Evolutionary conservation across 1,140 invertebrate genomes (phyloP).

Genomic region (Choristoneura fumiferana): DNA sequence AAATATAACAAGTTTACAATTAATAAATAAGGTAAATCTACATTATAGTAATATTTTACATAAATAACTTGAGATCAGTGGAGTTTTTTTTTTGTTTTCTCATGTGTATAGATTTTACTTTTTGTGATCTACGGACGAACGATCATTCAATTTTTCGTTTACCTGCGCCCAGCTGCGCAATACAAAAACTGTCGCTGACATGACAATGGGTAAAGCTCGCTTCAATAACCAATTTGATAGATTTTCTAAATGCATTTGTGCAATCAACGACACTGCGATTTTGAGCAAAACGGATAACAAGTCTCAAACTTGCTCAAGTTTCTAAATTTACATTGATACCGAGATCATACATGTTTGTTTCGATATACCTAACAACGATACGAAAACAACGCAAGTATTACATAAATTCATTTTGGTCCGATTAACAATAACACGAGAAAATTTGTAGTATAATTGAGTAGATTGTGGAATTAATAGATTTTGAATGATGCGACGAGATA

Average conservation of each 20-base stretch:
- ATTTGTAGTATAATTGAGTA: no score
- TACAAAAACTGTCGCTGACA: neutral
- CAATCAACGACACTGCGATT: neutral
- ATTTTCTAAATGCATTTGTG: slow-evolving; percentile 3
- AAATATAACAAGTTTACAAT: slow-evolving; percentile 39
- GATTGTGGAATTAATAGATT: no score
- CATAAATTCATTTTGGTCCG: no score
- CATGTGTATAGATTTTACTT: neutral
- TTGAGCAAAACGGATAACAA: neutral
- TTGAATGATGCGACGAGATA: no score
- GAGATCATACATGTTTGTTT: slow-evolving; percentile 6
- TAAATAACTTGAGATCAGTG: slow-evolving; percentile 76
- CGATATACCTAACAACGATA: neutral
- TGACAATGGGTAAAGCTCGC: neutral
- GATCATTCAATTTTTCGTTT: slow-evolving; percentile 1
- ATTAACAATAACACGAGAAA: no score
- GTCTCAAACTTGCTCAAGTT: neutral
- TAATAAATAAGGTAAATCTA: slow-evolving; percentile 64
- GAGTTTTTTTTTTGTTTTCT: slow-evolving; percentile 41
- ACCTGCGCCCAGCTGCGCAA: slow-evolving; percentile 5
- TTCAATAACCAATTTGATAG: neutral
- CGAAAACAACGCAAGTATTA: neutral
- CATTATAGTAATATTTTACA: slow-evolving; percentile 55
- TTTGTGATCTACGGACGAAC: neutral
- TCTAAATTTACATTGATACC: neutral